Evolutionary conservation across 2,888 invertebrate species (phyloP), one percentile per base, ranked within the genome.

Genomic region (Globia sparganii): DNA sequence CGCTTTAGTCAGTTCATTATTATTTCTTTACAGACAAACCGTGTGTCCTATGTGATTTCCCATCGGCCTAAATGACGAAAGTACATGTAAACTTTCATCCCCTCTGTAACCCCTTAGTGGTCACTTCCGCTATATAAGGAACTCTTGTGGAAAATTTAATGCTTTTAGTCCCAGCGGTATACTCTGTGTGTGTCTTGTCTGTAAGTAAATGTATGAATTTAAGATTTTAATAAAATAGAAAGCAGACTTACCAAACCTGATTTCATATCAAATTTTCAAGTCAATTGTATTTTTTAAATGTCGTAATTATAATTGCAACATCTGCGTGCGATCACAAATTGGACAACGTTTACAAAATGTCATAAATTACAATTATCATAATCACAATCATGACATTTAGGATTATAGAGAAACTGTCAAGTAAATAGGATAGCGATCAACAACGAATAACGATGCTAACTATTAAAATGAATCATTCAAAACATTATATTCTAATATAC

Each of bases 401-500:
- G 59, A 72, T 75, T 72, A 75, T 21, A 65, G 13, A 65, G 18
- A 25, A 37, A 53, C 58, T 64, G 66, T 56, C 73, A 59, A 82
- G 66, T 69, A 86, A 65, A 83, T 75, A 64, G 59, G 62, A 78
- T 67, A 72, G 46, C 61, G 25, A 65, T 83, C 49, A 70, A 70
- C 64, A 72, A 83, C 75, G 59, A 75, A 34, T 75, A 53, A 72
- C 75, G 34, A 69, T 56, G 18, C 28, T 74, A 71, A 65, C 68
- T 49, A 72, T 53, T 83, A 31, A 78, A 83, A 86, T 71, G 13
- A 86, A 79, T 75, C 66, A 79, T 84, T 83, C 53, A 31, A 73
- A 68, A 86, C 72, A 83, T 75, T 61, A 64, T 71, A 80, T 84
- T 81, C 18, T 65, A 81, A 75, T 76, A 74, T 58, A 77, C 64